Conservation (phyloP, 2,797 vertebrate genomes). For the Enteromius unitaeniatus region DNA sequence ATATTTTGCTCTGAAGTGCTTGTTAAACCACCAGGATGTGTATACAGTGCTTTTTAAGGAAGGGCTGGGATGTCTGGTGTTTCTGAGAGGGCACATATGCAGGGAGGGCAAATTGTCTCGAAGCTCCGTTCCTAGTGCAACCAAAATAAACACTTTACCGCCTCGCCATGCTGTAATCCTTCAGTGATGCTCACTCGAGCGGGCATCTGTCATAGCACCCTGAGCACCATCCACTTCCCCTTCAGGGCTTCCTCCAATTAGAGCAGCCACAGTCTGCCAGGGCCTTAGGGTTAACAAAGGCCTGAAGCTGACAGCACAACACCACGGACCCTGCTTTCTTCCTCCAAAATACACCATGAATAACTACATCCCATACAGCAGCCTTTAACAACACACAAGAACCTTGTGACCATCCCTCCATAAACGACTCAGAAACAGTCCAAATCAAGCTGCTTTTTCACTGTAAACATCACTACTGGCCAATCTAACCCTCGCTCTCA, state of each 20-base stretch:
- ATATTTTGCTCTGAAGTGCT: conserved; percentile 27
- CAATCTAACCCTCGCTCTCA: background rate
- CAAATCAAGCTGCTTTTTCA: background rate
- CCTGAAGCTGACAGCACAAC: conserved; percentile 66
- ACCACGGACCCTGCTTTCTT: conserved; percentile 38
- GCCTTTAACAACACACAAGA: background rate
- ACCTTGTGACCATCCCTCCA: background rate
- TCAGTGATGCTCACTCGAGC: conserved; percentile 40
- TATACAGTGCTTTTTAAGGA: conserved; percentile 2
- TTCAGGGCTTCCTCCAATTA: conserved; percentile 80
- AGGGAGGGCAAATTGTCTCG: conserved; percentile 7
- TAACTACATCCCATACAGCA: conserved; percentile 12
- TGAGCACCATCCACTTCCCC: conserved; percentile 55
- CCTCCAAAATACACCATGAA: background rate
- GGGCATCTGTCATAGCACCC: conserved; percentile 59
- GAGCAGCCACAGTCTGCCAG: conserved; percentile 69
- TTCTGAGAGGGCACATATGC: background rate
- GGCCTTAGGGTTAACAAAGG: conserved; percentile 68
- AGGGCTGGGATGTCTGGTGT: background rate
- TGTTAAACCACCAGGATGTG: background rate
- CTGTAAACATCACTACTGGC: background rate
- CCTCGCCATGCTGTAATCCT: conserved; percentile 23
- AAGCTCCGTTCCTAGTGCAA: conserved; percentile 20
- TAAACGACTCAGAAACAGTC: background rate
- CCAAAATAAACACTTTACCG: conserved; percentile 50